Conservation (phyloP, 2,113 vertebrate genomes). For the Cochlearius cochlearius region DNA sequence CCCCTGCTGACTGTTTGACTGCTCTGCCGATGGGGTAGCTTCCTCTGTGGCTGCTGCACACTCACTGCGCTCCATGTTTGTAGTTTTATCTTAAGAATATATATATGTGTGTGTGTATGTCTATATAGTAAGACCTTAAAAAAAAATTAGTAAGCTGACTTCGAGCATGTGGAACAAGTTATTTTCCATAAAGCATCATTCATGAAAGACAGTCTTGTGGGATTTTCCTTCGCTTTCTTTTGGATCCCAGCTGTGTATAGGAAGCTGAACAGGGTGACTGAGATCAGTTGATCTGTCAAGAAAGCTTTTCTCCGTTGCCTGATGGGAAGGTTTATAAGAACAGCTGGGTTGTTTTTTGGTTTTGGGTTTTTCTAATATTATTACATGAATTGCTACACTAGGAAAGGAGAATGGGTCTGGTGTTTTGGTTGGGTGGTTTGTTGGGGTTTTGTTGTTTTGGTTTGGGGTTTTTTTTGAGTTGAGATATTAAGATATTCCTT, state of each 20-base stretch:
- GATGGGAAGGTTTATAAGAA: background rate
- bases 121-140: background rate
- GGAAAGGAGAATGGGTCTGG: background rate
- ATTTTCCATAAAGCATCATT: background rate
- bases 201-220: background rate
- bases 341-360: background rate
- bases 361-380: background rate
- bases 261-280: background rate
- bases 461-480: background rate
- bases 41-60: background rate
- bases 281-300: background rate
- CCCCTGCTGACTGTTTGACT: background rate
- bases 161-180: background rate
- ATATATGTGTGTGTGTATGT: too few relatives aligned
- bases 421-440: background rate
- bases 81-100: background rate
- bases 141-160: background rate
- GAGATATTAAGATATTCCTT: background rate
- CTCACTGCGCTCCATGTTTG: background rate
- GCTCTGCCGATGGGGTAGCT: fast-evolving
- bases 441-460: too few relatives aligned
- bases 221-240: background rate
- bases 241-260: background rate
- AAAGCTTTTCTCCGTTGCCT: background rate
- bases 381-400: background rate